phyloP scores from a whole-genome alignment of 2,888 invertebrate genomes.

The Anoncus sp. region DNA sequence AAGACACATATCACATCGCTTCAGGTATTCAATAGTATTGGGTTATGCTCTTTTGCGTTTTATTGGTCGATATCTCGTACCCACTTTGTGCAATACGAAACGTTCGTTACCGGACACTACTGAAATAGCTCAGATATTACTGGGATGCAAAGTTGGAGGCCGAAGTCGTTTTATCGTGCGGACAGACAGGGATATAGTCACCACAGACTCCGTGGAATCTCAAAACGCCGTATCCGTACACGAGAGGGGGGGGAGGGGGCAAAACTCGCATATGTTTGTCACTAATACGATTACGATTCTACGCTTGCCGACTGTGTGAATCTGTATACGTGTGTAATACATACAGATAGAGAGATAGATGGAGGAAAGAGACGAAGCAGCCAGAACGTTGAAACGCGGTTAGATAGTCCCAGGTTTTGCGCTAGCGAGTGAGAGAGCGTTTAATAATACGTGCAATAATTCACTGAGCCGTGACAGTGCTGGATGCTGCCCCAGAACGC shows the following conservation, averaged over 20 bases:
- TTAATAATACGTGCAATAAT: slow-evolving; percentile 77
- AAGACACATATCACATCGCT: neutral
- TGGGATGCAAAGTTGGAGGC: slow-evolving; percentile 48
- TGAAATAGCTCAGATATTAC: slow-evolving; percentile 48
- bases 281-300: slow-evolving; percentile 29
- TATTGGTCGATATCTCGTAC: slow-evolving; percentile 6
- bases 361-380: slow-evolving; percentile 26
- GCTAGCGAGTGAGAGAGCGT: slow-evolving; percentile 60
- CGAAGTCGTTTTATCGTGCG: slow-evolving; percentile 46
- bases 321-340: neutral
- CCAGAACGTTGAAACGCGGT: slow-evolving; percentile 55
- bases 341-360: neutral
- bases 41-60: slow-evolving; percentile 22
- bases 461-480: slow-evolving; percentile 74
- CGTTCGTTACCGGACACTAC: slow-evolving; percentile 13
- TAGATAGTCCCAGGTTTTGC: slow-evolving; percentile 44
- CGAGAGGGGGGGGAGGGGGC: too few relatives aligned
- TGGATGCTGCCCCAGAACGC: slow-evolving; percentile 72
- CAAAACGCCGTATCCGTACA: slow-evolving; percentile 44
- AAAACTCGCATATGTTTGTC: slow-evolving; percentile 18
- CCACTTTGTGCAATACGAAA: slow-evolving; percentile 10
- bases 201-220: slow-evolving; percentile 53
- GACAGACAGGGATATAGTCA: slow-evolving; percentile 43
- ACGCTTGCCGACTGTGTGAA: slow-evolving; percentile 17
- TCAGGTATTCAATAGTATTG: neutral